phyloP scores from a whole-genome alignment of 2,888 invertebrate genomes.

The Acanthosoma haemorrhoidale region DNA sequence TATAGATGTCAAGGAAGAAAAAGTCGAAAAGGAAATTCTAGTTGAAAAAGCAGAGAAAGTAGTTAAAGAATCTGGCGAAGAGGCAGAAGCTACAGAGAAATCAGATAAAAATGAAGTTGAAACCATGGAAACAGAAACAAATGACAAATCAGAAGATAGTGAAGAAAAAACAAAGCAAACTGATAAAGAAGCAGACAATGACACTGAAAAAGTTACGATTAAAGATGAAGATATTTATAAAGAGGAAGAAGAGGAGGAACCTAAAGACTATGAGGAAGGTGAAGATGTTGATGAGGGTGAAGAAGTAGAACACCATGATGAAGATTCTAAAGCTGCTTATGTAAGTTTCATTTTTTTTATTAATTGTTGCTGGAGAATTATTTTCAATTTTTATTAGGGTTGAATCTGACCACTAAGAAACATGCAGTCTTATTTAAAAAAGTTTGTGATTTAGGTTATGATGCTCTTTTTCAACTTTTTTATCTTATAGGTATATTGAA shows the following conservation, averaged over 20 bases:
- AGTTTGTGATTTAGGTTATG: not conserved
- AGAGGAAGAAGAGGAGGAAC: conserved; percentile 26
- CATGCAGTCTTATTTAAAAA: not conserved
- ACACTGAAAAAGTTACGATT: conserved; percentile 42
- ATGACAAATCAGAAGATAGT: too few species aligned
- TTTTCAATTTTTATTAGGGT: too few species aligned
- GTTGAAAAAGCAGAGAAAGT: not conserved
- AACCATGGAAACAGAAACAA: not conserved
- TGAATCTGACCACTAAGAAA: too few species aligned
- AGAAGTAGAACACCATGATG: not conserved
- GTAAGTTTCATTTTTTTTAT: not conserved
- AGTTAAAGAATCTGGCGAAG: not conserved
- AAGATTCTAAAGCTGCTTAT: conserved; percentile 2
- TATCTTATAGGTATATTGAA: too few species aligned
- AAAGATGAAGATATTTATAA: conserved; percentile 24
- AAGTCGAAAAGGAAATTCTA: conserved; percentile 20
- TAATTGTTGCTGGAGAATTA: too few species aligned
- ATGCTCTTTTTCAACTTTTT: not conserved
- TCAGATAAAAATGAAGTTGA: not conserved
- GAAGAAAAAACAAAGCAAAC: conserved; percentile 5
- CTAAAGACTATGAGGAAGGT: conserved; percentile 30
- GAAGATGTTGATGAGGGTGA: conserved; percentile 25
- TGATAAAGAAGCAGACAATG: conserved; percentile 34
- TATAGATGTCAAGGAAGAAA: conserved; percentile 10
- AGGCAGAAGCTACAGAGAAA: not conserved